Percentiles rank a stretch among this genome's conserved stretches.
phyloP scores from a whole-genome alignment of 2,888 invertebrate species.

The Euphydryas editha region DNA sequence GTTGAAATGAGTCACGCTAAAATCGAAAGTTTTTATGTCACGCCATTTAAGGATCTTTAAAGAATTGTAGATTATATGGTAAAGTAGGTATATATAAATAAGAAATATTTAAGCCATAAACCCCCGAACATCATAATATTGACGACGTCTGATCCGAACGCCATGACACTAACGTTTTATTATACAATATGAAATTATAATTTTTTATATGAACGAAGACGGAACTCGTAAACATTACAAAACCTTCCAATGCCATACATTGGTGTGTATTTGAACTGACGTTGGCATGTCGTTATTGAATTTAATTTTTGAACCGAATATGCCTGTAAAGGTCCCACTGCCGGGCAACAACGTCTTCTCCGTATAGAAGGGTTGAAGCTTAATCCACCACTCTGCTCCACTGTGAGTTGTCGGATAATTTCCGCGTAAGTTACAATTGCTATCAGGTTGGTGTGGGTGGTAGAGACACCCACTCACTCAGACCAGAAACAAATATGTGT shows the following conservation, averaged over 20 bases:
- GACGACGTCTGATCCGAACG: slow-evolving; percentile 1
- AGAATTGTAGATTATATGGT: neutral
- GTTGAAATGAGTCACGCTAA: too few relatives aligned
- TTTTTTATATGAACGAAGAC: slow-evolving; percentile 16
- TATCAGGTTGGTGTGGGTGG: too few relatives aligned
- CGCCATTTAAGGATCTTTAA: neutral
- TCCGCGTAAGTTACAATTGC: too few relatives aligned
- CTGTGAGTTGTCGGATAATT: too few relatives aligned
- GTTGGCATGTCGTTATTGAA: neutral
- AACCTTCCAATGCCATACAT: slow-evolving; percentile 6
- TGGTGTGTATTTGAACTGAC: neutral
- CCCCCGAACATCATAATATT: slow-evolving; percentile 12
- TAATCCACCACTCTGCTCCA: too few relatives aligned
- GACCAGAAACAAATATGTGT: too few relatives aligned
- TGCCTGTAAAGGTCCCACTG: too few relatives aligned
- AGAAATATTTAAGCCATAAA: slow-evolving; percentile 4
- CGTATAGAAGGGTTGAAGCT: neutral
- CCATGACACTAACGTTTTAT: slow-evolving; percentile 24
- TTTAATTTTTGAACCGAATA: too few relatives aligned
- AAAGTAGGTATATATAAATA: too few relatives aligned
- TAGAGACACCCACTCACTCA: too few relatives aligned
- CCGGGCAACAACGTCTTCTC: too few relatives aligned
- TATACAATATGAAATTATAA: slow-evolving; percentile 33
- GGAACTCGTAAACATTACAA: slow-evolving; percentile 1
- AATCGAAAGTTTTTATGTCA: too few relatives aligned